phyloP scores from a whole-genome alignment of 2,797 vertebrate genomes.

The Rachycentron canadum region DNA sequence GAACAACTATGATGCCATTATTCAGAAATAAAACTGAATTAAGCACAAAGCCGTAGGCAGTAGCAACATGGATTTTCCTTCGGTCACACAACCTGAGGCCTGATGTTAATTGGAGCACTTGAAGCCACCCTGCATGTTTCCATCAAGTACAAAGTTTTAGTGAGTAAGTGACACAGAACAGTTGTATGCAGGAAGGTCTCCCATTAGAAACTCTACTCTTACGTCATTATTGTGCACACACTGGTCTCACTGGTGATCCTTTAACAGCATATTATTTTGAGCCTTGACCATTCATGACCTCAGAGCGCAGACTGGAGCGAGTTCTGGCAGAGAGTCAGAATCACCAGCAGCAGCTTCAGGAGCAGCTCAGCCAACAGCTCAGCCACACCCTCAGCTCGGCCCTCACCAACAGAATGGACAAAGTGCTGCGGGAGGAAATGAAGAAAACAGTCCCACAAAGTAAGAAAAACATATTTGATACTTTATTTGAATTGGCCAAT shows the following conservation, averaged over 20 bases:
- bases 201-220: background rate
- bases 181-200: background rate
- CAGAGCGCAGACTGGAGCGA: slow-evolving; percentile 91
- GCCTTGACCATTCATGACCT: slow-evolving; percentile 83
- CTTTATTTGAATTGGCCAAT: background rate
- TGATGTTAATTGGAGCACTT: background rate
- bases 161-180: background rate
- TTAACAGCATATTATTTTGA: slow-evolving; percentile 10
- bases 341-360: slow-evolving; percentile 92
- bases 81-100: background rate
- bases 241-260: background rate
- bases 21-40: background rate
- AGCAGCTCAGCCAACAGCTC: slow-evolving; percentile 94
- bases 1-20: background rate
- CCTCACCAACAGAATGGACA: slow-evolving; percentile 91
- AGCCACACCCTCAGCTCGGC: slow-evolving; percentile 89
- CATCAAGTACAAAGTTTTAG: background rate
- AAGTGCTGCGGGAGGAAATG: slow-evolving; percentile 94
- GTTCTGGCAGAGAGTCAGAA: slow-evolving; percentile 90
- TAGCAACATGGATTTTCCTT: background rate
- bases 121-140: background rate
- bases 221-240: rapidly evolving
- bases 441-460: slow-evolving; percentile 94
- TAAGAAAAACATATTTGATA: slow-evolving; percentile 79
- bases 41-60: background rate